Base-by-base conservation (phyloP, 2,888 invertebrate genomes). In the Ornithoptera alexandrae region DNA sequence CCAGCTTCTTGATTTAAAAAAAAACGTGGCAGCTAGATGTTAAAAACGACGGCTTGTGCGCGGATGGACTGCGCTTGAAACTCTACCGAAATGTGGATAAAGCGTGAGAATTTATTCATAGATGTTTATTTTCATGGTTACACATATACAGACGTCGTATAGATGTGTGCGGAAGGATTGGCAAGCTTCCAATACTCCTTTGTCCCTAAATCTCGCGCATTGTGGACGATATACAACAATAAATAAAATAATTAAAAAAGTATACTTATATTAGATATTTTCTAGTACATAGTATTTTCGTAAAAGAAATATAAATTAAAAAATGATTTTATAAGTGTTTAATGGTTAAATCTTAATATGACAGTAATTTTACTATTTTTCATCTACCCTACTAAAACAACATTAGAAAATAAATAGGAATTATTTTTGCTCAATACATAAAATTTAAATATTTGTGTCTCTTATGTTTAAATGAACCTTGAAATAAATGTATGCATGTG, bases 1-100 rank as follows among this genome's bases (percentile, higher is more conserved):
- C 96, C 96, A 96, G 95, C 92, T 95, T 95, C 66, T 73, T 58
- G 68, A 73, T 68, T 56, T 72, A 71, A 12, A 70, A 71, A 22
- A 62, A 71, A 56, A 56, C 62, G 65, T 53, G 20, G 18, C 56
- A 30, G 65, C 24, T 24, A n/a, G 58, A 18, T 24, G 42, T 10
- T 20, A 36, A 39, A 10, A n/a, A 24, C 57, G 69, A 30, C 20
- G 69, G 56, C 53, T 10, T 46, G 50, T 61, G 60, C 58, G 58
- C 69, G 62, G 50, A n/a, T 57, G 46, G 58, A n/a, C 62, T 36
- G 62, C 36, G 58, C 58, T 66, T 18, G 50, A n/a, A 50, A 66
- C 72, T 69, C 66, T 71, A 74, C 74, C 73, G 77, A 78, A 78
- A 71, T 76, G 77, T 76, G 78, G 56, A 42, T 79, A 83, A 83